phyloP scores from a whole-genome alignment of 2,113 vertebrate genomes.

The Equus przewalskii region DNA sequence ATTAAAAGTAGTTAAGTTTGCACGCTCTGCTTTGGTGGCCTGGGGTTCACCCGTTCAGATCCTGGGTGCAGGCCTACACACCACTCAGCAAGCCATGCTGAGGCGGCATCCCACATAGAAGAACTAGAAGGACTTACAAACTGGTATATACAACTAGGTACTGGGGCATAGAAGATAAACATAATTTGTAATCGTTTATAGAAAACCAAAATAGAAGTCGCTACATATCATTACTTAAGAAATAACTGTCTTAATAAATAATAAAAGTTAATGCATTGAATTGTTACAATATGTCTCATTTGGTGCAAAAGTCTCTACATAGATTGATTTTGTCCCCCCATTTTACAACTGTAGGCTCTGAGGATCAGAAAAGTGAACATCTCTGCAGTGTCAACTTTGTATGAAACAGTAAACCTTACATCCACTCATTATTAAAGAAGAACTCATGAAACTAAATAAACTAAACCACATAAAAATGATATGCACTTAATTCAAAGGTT shows the following conservation, averaged over 20 bases:
- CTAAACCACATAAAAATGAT: neutral
- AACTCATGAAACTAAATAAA: neutral
- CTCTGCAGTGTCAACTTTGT: neutral
- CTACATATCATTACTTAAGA: neutral
- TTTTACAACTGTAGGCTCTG: neutral
- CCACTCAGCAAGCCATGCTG: too few species aligned
- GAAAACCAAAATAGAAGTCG: neutral
- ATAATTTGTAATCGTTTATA: neutral
- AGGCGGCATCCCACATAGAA: too few species aligned
- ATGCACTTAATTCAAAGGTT: neutral
- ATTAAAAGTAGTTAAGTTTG: neutral
- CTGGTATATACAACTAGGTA: too few species aligned
- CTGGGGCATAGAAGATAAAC: neutral
- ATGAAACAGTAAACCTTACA: neutral
- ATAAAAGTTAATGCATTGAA: neutral
- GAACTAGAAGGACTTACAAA: too few species aligned
- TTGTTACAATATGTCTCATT: neutral
- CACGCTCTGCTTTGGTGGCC: too few species aligned
- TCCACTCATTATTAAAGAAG: neutral
- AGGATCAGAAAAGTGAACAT: neutral
- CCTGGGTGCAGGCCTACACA: too few species aligned
- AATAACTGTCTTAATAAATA: neutral
- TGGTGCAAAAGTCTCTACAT: neutral
- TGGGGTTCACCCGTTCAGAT: too few species aligned
- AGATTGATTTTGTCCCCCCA: neutral